phyloP scores from a whole-genome alignment of 1,140 invertebrate genomes.

The Brachionus plicatilis region DNA sequence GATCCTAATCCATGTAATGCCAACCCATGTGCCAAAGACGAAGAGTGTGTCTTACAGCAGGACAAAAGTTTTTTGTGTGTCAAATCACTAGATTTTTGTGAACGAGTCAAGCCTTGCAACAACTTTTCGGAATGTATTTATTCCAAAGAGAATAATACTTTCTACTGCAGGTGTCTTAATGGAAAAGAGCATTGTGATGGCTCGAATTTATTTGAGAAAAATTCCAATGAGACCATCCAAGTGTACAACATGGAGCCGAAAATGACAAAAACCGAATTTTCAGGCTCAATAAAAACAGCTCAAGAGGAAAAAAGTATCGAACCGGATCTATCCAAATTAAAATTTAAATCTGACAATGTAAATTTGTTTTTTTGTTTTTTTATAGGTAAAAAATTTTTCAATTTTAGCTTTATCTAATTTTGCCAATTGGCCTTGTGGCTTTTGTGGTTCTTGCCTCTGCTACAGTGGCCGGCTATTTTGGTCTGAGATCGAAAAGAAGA shows the following conservation, averaged over 20 bases:
- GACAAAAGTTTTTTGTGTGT: conserved; percentile 9
- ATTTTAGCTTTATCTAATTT: conserved; percentile 21
- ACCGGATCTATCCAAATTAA: neutral
- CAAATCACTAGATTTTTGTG: conserved; percentile 18
- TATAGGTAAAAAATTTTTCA: neutral
- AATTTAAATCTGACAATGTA: conserved; percentile 26
- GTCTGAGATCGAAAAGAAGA: conserved; percentile 10
- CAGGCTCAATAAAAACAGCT: neutral
- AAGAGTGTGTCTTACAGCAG: conserved; percentile 14
- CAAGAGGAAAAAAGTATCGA: neutral
- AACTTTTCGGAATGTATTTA: conserved; percentile 26
- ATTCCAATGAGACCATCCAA: neutral
- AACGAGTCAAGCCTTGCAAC: conserved; percentile 32
- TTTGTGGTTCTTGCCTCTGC: neutral
- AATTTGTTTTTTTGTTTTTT: neutral
- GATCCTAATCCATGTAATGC: conserved; percentile 5
- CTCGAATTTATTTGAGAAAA: neutral
- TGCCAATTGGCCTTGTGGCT: conserved; percentile 19
- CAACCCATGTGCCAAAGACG: neutral
- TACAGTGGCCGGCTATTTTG: conserved; percentile 15
- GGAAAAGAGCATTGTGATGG: conserved; percentile 19
- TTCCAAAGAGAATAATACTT: conserved; percentile 8
- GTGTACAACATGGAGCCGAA: conserved; percentile 2
- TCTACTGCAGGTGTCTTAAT: conserved; percentile 36
- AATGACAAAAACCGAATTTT: neutral